Conservation (phyloP, 2,888 invertebrate genomes). For the Hoplodrina ambigua region DNA sequence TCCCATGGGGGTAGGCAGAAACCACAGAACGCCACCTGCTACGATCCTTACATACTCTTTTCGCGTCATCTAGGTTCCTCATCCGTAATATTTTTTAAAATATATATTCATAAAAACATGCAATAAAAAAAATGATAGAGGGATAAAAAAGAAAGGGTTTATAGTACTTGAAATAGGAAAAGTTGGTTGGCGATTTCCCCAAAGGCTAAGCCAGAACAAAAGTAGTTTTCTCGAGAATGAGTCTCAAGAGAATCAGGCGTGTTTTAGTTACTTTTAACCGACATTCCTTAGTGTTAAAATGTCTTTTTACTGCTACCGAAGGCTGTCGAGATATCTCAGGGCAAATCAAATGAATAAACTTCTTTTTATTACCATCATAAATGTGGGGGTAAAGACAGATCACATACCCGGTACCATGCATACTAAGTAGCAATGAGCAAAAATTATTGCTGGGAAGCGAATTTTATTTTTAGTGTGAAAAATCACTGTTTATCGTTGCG, state of each 20-base stretch:
- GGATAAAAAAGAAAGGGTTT: conserved; percentile 24
- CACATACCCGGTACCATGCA: not conserved
- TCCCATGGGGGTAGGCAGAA: too few species aligned
- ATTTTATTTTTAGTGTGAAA: too few species aligned
- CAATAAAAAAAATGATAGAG: conserved; percentile 13
- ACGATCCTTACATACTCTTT: too few species aligned
- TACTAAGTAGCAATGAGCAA: too few species aligned
- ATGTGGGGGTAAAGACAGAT: not conserved
- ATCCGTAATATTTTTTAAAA: too few species aligned
- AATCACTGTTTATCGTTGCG: too few species aligned
- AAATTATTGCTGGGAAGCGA: too few species aligned
- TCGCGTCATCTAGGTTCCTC: too few species aligned
- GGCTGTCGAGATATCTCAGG: not conserved
- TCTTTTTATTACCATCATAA: not conserved
- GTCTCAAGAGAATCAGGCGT: conserved; percentile 19
- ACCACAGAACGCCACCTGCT: too few species aligned
- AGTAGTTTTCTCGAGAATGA: conserved; percentile 44
- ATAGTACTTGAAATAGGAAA: conserved; percentile 44
- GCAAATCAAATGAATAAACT: not conserved
- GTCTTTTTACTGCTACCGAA: not conserved
- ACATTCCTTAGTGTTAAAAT: not conserved
- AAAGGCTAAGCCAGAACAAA: conserved; percentile 35
- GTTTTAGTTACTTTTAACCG: conserved; percentile 32
- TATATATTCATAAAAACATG: too few species aligned
- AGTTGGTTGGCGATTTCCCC: conserved; percentile 43